Conservation (phyloP, 2,113 vertebrate species). For the Emberiza fucata region DNA sequence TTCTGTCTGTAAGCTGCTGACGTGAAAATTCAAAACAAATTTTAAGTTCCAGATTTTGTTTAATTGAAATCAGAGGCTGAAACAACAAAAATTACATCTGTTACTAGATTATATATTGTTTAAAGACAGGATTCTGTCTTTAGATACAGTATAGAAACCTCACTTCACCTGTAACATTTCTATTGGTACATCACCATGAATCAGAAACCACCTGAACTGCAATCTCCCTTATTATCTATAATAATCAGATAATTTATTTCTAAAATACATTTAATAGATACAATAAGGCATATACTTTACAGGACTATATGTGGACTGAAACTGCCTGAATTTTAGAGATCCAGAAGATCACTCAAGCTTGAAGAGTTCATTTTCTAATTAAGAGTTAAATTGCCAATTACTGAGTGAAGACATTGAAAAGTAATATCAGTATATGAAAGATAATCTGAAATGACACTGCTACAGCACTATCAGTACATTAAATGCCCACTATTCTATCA, state of each 20-base stretch:
- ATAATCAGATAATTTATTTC: background rate
- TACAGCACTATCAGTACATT: background rate
- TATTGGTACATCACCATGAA: background rate
- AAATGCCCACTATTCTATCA: background rate
- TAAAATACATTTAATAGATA: background rate
- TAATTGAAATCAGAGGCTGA: background rate
- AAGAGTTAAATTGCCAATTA: background rate
- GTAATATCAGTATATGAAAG: background rate
- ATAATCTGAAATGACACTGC: background rate
- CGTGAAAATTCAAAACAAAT: background rate
- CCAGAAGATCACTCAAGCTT: background rate
- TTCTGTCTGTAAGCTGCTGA: background rate
- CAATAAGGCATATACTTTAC: background rate
- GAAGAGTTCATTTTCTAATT: background rate
- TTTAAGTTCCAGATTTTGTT: background rate
- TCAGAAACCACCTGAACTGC: background rate
- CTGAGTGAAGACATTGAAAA: background rate
- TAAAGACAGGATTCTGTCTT: background rate
- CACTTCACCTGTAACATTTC: background rate
- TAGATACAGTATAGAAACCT: background rate
- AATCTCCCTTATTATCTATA: background rate
- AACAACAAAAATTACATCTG: background rate
- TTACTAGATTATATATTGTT: background rate
- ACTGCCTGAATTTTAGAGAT: background rate
- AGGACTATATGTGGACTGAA: background rate